A percentile compares a stretch with the other conserved stretches of the same genome.
phyloP scores from a whole-genome alignment of 2,797 vertebrate genomes.

The Thalassophryne amazonica region DNA sequence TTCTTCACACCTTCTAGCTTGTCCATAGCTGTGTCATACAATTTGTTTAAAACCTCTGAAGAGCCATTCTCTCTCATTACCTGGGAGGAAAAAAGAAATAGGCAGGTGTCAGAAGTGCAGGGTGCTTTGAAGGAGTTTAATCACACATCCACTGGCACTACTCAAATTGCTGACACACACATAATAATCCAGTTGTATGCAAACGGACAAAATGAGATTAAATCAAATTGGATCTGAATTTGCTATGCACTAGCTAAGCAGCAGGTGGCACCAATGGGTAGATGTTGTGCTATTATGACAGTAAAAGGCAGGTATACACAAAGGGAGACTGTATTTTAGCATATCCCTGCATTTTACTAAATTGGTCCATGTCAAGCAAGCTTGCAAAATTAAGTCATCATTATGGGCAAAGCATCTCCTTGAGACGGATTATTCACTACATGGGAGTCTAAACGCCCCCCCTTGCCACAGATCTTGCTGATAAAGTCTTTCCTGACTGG shows the following conservation, averaged over 20 bases:
- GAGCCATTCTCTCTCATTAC: conserved; percentile 96
- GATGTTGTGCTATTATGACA: conserved; percentile 13
- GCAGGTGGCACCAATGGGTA: conserved; percentile 69
- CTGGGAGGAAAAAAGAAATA: conserved; percentile 60
- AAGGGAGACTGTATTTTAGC: conserved; percentile 1
- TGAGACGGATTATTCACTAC: conserved; percentile 33
- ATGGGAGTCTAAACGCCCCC: conserved; percentile 7
- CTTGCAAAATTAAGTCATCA: conserved; percentile 1
- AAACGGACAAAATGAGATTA: not conserved
- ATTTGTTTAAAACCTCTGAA: conserved; percentile 93
- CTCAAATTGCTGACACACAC: not conserved
- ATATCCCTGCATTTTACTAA: not conserved
- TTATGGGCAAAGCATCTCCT: conserved; percentile 29
- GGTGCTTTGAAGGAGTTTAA: too few species aligned
- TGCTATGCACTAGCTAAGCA: conserved; percentile 50
- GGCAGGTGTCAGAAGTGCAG: not conserved
- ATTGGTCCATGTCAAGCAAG: not conserved
- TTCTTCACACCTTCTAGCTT: conserved; percentile 95
- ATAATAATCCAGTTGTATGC: not conserved
- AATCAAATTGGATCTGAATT: not conserved
- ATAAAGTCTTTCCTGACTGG: conserved; percentile 41
- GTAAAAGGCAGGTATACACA: not conserved
- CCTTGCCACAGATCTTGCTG: conserved; percentile 45
- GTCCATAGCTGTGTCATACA: conserved; percentile 96
- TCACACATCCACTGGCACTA: not conserved